These are phyloP conservation scores for Sebastes flavidus DNA, from an alignment of 2,797 vertebrate species.

Conservation along the genomic window DNA sequence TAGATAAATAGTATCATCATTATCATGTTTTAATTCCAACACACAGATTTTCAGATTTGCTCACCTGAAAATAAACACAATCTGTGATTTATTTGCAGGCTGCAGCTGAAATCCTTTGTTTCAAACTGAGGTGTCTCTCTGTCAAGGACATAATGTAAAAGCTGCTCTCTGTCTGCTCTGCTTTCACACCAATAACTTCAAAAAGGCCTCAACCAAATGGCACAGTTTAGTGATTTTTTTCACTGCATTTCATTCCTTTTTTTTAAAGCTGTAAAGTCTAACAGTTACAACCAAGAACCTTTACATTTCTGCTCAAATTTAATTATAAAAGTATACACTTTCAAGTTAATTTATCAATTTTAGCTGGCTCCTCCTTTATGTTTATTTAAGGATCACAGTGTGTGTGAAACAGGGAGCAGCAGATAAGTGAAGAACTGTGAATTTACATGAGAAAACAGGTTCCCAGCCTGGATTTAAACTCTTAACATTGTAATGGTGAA, in stretches of 20 bases:
- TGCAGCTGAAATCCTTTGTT: conserved; percentile 21
- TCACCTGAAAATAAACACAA: background rate
- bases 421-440: conserved; percentile 64
- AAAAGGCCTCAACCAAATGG: conserved; percentile 15
- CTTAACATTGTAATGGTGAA: conserved; percentile 84
- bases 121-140: conserved; percentile 12
- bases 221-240: background rate
- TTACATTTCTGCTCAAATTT: background rate
- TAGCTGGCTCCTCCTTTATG: conserved; percentile 39
- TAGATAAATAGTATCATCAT: background rate
- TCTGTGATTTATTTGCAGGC: conserved; percentile 1
- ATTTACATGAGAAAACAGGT: conserved; percentile 86
- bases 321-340: background rate
- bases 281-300: background rate
- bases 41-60: background rate
- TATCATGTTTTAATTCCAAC: background rate
- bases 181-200: conserved; percentile 12
- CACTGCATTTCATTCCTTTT: background rate
- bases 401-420: conserved; percentile 65
- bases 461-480: conserved; percentile 81
- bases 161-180: background rate
- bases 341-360: background rate
- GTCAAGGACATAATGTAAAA: background rate
- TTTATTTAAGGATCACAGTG: conserved; percentile 77
- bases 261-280: background rate